phyloP scores from a whole-genome alignment of 2,888 invertebrate species.

The Cactoblastis cactorum region DNA sequence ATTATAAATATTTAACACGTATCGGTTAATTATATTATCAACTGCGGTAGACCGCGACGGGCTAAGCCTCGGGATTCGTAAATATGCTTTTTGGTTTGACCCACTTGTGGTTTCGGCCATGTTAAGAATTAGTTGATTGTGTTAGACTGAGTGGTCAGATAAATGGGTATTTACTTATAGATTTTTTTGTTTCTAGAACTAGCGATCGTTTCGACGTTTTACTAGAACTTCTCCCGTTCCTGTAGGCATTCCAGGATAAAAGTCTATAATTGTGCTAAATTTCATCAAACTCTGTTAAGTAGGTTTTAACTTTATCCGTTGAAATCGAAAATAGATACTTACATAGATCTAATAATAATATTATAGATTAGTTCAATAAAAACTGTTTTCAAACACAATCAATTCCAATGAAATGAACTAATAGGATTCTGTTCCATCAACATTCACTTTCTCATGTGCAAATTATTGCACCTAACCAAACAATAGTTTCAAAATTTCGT shows the following conservation, averaged over 20 bases:
- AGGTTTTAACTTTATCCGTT: too few species aligned
- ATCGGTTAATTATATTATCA: slow-evolving; percentile 75
- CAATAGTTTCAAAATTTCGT: slow-evolving; percentile 23
- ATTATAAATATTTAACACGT: slow-evolving; percentile 76
- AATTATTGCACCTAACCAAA: slow-evolving; percentile 1
- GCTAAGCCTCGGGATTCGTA: slow-evolving; percentile 56
- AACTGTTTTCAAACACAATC: too few species aligned
- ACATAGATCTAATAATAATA: too few species aligned
- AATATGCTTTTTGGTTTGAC: slow-evolving; percentile 67
- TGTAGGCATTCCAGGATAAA: too few species aligned
- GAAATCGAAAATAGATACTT: too few species aligned
- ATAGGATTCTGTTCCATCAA: background rate
- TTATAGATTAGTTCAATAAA: too few species aligned
- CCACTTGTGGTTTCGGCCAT: slow-evolving; percentile 50
- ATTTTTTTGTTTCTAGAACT: background rate
- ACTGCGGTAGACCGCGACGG: slow-evolving; percentile 71
- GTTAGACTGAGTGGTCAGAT: background rate
- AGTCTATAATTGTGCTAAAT: too few species aligned
- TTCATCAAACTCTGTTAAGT: too few species aligned
- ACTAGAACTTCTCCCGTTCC: too few species aligned
- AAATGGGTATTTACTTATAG: background rate
- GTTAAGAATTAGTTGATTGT: background rate
- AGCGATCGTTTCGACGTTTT: too few species aligned
- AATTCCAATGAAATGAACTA: too few species aligned
- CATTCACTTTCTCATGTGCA: background rate